These are phyloP conservation scores for Neofelis nebulosa DNA, from an alignment of 2,113 vertebrate genomes.

Conservation along the genomic window DNA sequence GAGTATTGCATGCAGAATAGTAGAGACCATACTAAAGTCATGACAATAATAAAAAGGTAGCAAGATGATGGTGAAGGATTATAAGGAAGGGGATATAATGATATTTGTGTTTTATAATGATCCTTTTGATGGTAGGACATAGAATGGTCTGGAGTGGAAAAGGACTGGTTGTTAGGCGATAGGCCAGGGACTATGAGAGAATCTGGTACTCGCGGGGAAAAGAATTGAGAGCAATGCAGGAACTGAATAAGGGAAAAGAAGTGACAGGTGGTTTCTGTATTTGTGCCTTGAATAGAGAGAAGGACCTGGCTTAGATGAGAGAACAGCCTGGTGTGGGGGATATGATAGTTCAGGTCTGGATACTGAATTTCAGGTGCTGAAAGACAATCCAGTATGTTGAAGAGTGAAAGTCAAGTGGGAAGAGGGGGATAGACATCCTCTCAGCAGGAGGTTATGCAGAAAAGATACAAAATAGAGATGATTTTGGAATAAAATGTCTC, in stretches of 20 bases:
- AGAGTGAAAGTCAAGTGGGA: neutral
- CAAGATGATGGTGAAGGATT: neutral
- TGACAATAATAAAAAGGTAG: neutral
- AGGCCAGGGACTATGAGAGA: neutral
- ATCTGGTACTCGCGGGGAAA: neutral
- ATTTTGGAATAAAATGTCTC: neutral
- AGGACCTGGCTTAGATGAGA: neutral
- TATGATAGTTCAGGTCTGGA: neutral
- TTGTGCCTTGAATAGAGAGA: neutral
- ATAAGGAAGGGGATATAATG: neutral
- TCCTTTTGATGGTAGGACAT: neutral
- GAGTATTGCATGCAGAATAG: neutral
- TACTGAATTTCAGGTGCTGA: neutral
- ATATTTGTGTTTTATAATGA: neutral
- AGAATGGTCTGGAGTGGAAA: no score
- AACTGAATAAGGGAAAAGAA: neutral
- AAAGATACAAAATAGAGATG: neutral
- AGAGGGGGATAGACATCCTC: neutral
- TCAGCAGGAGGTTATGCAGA: neutral
- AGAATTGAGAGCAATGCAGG: neutral
- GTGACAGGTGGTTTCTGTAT: neutral
- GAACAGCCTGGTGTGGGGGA: accelerated
- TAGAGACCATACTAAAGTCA: no score
- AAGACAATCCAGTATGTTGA: neutral
- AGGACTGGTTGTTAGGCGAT: no score